These are phyloP conservation scores for Motacilla alba DNA, from an alignment of 2,113 vertebrate species.

Conservation along the genomic window DNA sequence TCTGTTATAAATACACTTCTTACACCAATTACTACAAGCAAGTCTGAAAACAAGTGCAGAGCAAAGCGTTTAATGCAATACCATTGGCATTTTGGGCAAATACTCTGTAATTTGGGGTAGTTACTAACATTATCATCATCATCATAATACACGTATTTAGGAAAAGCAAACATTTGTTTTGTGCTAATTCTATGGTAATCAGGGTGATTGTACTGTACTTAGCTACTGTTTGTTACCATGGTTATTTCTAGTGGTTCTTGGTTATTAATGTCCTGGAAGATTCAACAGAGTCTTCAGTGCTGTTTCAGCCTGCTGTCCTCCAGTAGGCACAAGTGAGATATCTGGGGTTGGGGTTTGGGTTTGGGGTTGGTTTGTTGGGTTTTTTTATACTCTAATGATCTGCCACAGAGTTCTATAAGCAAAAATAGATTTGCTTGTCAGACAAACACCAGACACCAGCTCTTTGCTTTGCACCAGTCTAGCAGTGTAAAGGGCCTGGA, in stretches of 20 bases:
- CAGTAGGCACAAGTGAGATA: constrained; percentile 20
- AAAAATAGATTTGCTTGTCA: constrained; percentile 49
- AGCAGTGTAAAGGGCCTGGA: constrained; percentile 18
- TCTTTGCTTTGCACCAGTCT: constrained; percentile 13
- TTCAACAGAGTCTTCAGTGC: constrained; percentile 43
- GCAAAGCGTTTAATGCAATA: constrained; percentile 52
- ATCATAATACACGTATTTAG: constrained; percentile 69
- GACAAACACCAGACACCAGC: neutral
- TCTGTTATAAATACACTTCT: constrained; percentile 59
- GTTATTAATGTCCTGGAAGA: constrained; percentile 73
- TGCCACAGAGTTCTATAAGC: neutral
- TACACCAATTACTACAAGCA: constrained; percentile 33
- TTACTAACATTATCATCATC: constrained; percentile 64
- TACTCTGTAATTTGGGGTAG: constrained; percentile 63
- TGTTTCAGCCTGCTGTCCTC: constrained; percentile 42
- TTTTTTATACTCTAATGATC: constrained; percentile 4
- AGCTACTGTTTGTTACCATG: constrained; percentile 75
- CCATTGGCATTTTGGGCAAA: constrained; percentile 43
- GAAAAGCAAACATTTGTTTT: constrained; percentile 81
- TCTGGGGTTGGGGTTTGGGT: neutral
- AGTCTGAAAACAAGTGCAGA: constrained; percentile 63
- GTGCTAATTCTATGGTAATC: constrained; percentile 80
- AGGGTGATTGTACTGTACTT: constrained; percentile 78
- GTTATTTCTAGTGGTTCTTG: constrained; percentile 74
- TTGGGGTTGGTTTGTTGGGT: neutral